Evolutionary conservation across 2,113 vertebrate genomes (phyloP).

Genomic region (Otis tarda): DNA sequence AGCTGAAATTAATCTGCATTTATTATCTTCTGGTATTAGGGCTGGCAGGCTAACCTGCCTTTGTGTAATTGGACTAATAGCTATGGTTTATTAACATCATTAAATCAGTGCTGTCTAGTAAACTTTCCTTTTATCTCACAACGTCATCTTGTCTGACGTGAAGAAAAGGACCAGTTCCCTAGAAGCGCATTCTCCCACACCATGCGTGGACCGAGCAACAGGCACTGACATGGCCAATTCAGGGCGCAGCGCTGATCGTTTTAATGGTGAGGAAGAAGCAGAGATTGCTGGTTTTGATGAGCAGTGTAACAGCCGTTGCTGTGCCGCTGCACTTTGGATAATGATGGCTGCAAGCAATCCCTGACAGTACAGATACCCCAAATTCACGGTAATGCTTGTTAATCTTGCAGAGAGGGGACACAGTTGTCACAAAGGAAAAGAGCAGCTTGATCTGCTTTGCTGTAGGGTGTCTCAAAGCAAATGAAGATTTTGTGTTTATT

Average conservation of each 20-base stretch:
- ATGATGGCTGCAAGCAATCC: background rate
- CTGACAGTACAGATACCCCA: background rate
- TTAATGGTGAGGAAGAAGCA: background rate
- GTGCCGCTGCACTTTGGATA: background rate
- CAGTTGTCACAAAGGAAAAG: background rate
- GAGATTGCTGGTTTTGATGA: background rate
- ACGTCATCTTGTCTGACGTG: background rate
- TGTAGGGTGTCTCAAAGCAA: background rate
- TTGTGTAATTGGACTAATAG: conserved; percentile 50
- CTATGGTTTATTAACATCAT: conserved; percentile 34
- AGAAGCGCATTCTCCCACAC: background rate
- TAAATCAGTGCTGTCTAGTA: conserved; percentile 24
- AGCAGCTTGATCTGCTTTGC: background rate
- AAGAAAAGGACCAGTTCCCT: background rate
- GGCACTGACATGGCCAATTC: background rate
- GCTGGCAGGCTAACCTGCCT: conserved; percentile 1
- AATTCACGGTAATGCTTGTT: background rate
- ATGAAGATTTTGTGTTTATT: background rate
- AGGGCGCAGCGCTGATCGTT: background rate
- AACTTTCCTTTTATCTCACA: conserved; percentile 40
- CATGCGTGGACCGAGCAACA: background rate
- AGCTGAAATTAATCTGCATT: conserved; percentile 27
- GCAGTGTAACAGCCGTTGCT: background rate
- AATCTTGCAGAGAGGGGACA: background rate
- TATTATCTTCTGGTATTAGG: conserved; percentile 15